A percentile compares a stretch with the other conserved stretches of the same genome.
Conservation (phyloP, 2,113 vertebrate genomes). For the Heloderma charlesbogerti region DNA sequence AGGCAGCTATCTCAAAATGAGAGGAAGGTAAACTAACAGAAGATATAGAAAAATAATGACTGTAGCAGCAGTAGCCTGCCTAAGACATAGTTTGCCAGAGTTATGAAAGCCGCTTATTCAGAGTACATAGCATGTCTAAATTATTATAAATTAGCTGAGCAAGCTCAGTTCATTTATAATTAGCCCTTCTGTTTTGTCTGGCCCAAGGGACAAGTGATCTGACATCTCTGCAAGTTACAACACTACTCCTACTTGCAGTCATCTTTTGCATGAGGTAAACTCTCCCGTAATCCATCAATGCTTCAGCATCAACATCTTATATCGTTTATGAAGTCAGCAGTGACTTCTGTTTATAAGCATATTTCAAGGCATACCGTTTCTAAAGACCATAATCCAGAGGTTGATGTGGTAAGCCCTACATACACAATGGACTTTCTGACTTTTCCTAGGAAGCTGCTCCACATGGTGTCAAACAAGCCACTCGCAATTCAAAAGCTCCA, state of each 20-base stretch:
- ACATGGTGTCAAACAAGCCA: background rate
- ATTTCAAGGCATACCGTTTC: background rate
- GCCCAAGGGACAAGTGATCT: background rate
- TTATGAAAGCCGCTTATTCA: background rate
- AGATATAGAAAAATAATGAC: background rate
- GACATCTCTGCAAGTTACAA: background rate
- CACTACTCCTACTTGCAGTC: too few species aligned
- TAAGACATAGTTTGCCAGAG: background rate
- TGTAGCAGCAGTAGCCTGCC: background rate
- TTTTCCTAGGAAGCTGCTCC: background rate
- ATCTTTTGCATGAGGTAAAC: too few species aligned
- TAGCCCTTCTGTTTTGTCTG: background rate
- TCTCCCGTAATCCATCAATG: too few species aligned
- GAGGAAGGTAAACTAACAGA: too few species aligned
- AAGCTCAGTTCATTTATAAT: background rate
- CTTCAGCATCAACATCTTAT: background rate
- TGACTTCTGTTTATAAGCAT: background rate
- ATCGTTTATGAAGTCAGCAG: background rate
- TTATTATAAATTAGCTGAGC: background rate
- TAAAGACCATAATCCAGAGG: background rate
- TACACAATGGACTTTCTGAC: background rate
- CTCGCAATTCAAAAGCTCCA: too few species aligned
- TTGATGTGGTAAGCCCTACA: background rate
- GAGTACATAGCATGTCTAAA: background rate
- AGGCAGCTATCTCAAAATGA: too few species aligned